A percentile compares a stretch with the other conserved stretches of the same genome.
These are phyloP conservation scores for Ceyx margarethae DNA, from an alignment of 2,113 vertebrate genomes.

Conservation along the genomic window DNA sequence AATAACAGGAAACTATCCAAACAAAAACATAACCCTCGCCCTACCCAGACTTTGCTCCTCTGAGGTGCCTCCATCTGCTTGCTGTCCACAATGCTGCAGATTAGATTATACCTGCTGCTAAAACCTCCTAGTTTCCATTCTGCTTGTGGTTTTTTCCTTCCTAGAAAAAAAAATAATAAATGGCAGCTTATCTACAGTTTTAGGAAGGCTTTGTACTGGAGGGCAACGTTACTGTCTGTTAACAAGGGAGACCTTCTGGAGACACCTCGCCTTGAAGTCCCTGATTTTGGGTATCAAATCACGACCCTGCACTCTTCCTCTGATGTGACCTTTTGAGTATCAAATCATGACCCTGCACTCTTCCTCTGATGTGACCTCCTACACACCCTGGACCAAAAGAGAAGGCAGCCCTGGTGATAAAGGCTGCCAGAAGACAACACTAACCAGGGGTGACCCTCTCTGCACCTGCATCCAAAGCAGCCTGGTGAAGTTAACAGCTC, in stretches of 20 bases:
- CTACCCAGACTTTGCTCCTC: not conserved
- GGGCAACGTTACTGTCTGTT: not conserved
- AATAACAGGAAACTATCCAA: conserved; percentile 34
- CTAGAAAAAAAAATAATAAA: not conserved
- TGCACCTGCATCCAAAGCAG: not conserved
- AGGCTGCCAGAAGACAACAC: not conserved
- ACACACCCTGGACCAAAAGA: not conserved
- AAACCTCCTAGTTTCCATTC: conserved; percentile 28
- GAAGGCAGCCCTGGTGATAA: rapidly evolving
- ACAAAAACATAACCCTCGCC: conserved; percentile 1
- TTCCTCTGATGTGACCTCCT: not conserved
- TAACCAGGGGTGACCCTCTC: not conserved
- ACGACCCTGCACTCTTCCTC: not conserved
- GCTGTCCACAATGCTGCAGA: not conserved
- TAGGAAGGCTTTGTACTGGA: not conserved
- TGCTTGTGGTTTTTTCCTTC: conserved; percentile 6
- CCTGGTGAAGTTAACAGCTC: not conserved
- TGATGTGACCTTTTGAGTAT: not conserved
- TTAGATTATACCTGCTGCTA: conserved; percentile 34
- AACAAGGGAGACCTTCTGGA: not conserved
- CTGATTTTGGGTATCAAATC: not conserved
- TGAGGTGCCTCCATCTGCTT: not conserved
- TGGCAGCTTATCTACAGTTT: conserved; percentile 15
- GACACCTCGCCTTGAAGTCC: not conserved
- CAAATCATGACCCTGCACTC: not conserved